These are phyloP conservation scores for Caenorhabditis latens DNA, from an alignment of 1,140 invertebrate species.

Conservation along the genomic window DNA sequence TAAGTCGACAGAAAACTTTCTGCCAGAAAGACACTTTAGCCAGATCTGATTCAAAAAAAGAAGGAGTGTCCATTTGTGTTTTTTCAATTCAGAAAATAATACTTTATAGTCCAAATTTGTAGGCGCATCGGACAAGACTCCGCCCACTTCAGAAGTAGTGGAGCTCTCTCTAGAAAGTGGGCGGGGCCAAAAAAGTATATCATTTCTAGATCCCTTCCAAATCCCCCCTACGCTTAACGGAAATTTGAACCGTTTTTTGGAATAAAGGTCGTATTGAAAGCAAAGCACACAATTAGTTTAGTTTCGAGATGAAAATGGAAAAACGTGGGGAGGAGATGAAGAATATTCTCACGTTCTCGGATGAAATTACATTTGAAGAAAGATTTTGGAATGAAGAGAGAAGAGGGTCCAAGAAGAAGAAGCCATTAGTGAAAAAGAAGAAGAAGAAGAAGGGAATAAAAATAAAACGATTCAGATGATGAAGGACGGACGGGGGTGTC, in stretches of 20 bases:
- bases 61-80: conserved; percentile 2
- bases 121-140: neutral
- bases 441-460: neutral
- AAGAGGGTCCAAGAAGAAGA: neutral
- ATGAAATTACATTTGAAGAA: conserved; percentile 25
- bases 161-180: neutral
- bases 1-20: neutral
- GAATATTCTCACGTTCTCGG: conserved; percentile 17
- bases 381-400: neutral
- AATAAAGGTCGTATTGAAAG: conserved; percentile 10
- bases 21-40: too few relatives aligned
- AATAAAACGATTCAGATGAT: conserved; percentile 21
- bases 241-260: conserved; percentile 3
- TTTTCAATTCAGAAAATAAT: neutral
- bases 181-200: neutral
- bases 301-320: neutral
- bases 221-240: neutral
- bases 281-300: conserved; percentile 40
- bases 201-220: neutral
- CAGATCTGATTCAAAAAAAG: neutral
- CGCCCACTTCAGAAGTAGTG: neutral
- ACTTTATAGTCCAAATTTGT: conserved; percentile 20
- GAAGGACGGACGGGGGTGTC: conserved; percentile 9
- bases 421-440: neutral
- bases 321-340: neutral